Conservation (phyloP, 30 jellyfish, hydroid and myxozoan species). For the Mastigias papua region DNA sequence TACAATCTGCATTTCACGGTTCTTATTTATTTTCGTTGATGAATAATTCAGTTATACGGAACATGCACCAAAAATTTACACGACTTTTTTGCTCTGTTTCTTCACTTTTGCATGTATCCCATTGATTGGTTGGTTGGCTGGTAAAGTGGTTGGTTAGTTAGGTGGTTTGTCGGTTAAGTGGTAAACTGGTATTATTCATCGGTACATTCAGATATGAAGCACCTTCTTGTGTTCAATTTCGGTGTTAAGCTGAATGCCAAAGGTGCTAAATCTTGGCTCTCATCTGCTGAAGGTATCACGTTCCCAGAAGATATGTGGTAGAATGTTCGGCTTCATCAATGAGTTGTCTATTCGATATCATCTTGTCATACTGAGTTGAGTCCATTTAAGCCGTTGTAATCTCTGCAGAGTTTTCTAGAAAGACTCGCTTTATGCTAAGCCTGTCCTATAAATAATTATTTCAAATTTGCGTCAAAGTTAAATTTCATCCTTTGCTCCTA, state of each 20-base stretch:
- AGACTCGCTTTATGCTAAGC: neutral
- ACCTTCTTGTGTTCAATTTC: neutral
- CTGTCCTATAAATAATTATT: neutral
- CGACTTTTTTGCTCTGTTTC: too few relatives aligned
- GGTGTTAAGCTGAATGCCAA: constrained; percentile 2
- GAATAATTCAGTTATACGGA: too few relatives aligned
- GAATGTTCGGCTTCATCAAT: neutral
- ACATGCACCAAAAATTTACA: too few relatives aligned
- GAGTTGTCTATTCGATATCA: neutral
- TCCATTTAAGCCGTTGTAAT: neutral
- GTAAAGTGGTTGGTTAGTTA: too few relatives aligned
- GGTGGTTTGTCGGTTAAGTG: too few relatives aligned
- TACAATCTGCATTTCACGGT: too few relatives aligned
- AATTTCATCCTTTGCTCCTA: too few relatives aligned
- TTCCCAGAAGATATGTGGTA: neutral
- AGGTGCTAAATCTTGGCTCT: constrained; percentile 19
- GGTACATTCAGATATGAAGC: neutral
- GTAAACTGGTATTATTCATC: neutral
- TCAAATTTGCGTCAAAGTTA: too few relatives aligned
- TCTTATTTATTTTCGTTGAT: too few relatives aligned
- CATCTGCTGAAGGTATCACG: neutral
- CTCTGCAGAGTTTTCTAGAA: neutral
- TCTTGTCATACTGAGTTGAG: neutral
- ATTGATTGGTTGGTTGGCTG: too few relatives aligned
- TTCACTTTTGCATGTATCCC: too few relatives aligned